Conservation (phyloP, 2,113 vertebrate species). For the Noctilio leporinus region DNA sequence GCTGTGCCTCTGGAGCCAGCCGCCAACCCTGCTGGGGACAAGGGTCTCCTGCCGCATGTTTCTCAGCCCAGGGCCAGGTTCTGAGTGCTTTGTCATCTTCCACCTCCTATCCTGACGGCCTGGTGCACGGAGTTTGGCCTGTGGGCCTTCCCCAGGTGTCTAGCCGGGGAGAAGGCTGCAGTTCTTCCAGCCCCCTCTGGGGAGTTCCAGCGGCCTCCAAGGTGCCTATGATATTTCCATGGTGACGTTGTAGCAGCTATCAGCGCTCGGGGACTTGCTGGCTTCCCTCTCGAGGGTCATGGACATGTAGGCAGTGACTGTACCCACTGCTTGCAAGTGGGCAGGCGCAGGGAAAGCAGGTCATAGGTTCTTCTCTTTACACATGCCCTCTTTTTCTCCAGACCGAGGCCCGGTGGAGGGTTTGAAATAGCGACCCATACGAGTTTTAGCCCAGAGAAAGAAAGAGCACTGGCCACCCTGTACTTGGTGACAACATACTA, state of each 20-base stretch:
- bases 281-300: not conserved
- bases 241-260: not conserved
- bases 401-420: too few species aligned
- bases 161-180: not conserved
- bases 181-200: fast-evolving
- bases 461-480: fast-evolving
- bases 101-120: fast-evolving
- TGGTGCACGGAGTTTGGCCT: too few species aligned
- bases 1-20: not conserved
- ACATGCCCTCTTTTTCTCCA: not conserved
- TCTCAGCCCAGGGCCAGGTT: not conserved
- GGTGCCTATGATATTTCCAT: not conserved
- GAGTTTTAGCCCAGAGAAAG: not conserved
- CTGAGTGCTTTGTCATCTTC: not conserved
- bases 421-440: not conserved
- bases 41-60: fast-evolving
- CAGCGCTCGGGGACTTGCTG: not conserved
- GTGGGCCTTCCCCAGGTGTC: too few species aligned
- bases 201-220: not conserved
- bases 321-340: not conserved
- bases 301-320: not conserved
- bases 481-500: fast-evolving
- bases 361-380: fast-evolving
- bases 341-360: not conserved
- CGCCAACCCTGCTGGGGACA: not conserved